phyloP scores from a whole-genome alignment of 1,140 invertebrate species.

The Araneus ventricosus region DNA sequence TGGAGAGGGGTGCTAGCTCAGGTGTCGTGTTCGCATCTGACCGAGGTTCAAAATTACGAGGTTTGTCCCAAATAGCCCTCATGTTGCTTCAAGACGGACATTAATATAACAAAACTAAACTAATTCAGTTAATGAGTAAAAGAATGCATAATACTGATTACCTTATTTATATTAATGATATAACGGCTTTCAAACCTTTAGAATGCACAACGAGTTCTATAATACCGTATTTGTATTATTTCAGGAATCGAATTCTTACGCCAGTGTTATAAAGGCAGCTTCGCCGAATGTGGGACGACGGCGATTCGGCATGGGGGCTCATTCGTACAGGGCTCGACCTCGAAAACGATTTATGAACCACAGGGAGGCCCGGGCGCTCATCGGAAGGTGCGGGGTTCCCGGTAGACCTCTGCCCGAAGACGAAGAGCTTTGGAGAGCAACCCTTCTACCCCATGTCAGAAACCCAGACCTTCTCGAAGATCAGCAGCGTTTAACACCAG shows the following conservation, averaged over 20 bases:
- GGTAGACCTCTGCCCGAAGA: constrained; percentile 18
- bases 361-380: constrained; percentile 47
- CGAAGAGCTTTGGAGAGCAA: constrained; percentile 16
- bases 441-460: neutral
- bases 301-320: neutral
- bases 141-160: too few species aligned
- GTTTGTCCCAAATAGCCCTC: too few species aligned
- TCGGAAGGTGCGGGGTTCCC: constrained; percentile 30
- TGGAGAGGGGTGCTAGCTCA: too few species aligned
- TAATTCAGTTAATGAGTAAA: too few species aligned
- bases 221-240: neutral
- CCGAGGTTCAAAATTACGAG: too few species aligned
- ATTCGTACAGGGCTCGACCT: neutral
- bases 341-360: constrained; percentile 51
- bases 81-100: too few species aligned
- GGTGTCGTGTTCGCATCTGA: too few species aligned
- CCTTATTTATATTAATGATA: too few species aligned
- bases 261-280: constrained; percentile 50
- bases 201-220: too few species aligned
- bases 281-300: neutral
- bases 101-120: too few species aligned
- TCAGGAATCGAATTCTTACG: constrained; percentile 67
- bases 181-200: too few species aligned
- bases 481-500: neutral
- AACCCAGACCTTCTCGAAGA: neutral